These are phyloP conservation scores for Rhyacichthys aspro DNA, from an alignment of 2,797 vertebrate genomes.

Conservation along the genomic window DNA sequence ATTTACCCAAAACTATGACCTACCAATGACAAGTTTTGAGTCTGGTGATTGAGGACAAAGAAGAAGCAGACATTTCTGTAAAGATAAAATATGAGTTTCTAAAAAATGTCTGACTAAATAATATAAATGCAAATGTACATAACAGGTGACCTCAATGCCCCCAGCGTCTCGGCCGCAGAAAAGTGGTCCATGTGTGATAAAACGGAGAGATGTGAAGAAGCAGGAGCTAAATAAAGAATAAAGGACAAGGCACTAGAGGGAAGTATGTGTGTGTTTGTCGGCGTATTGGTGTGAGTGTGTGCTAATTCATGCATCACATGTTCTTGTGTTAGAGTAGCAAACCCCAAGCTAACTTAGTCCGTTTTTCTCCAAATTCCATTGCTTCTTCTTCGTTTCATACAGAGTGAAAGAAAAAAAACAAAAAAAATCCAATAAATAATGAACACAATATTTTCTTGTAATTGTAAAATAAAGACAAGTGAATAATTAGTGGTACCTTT, in stretches of 20 bases:
- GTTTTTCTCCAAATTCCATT: constrained; percentile 8
- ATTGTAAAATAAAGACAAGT: too few relatives aligned
- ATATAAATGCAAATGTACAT: not conserved
- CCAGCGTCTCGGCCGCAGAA: not conserved
- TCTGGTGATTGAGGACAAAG: too few relatives aligned
- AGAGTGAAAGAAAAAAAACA: too few relatives aligned
- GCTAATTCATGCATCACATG: constrained; percentile 4
- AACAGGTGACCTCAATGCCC: not conserved
- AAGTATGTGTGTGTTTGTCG: constrained; percentile 8
- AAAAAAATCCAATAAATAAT: too few relatives aligned
- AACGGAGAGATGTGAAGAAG: constrained; percentile 16
- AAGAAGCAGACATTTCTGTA: too few relatives aligned
- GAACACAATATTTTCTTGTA: too few relatives aligned
- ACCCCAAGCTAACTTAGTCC: constrained; percentile 30
- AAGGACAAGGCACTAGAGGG: constrained; percentile 42
- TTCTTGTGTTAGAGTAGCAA: constrained; percentile 21
- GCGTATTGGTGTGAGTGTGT: constrained; percentile 1
- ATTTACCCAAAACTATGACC: too few relatives aligned
- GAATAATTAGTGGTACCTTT: too few relatives aligned
- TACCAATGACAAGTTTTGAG: too few relatives aligned
- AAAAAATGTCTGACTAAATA: not conserved
- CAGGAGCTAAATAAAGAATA: constrained; percentile 48
- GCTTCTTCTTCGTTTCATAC: not conserved
- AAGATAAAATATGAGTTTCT: not conserved
- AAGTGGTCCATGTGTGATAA: constrained; percentile 4